Evolutionary conservation across 2,113 vertebrate genomes (phyloP).

Genomic region (Tylochromis polylepis): DNA sequence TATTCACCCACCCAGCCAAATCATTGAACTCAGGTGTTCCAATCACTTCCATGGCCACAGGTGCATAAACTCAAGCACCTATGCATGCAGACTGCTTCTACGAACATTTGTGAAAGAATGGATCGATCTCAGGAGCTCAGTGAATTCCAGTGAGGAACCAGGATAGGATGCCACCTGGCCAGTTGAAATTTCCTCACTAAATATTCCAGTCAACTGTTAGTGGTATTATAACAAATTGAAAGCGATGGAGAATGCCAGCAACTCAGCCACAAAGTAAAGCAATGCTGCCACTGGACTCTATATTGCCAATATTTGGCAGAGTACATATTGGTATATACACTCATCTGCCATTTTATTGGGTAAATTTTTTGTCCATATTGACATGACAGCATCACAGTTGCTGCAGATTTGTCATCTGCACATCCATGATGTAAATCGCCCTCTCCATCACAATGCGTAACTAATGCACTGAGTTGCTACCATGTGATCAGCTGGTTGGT

Average conservation of each 20-base stretch:
- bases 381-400: background rate
- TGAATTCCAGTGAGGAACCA: background rate
- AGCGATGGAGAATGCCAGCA: background rate
- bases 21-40: background rate
- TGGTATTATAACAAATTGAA: background rate
- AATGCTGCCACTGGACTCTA: background rate
- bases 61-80: background rate
- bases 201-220: background rate
- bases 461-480: background rate
- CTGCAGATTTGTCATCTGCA: background rate
- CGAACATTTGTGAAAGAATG: background rate
- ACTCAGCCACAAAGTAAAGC: background rate
- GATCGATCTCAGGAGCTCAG: background rate
- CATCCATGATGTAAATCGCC: background rate
- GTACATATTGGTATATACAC: background rate
- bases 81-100: background rate
- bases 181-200: background rate
- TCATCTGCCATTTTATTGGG: background rate
- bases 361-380: background rate
- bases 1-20: background rate
- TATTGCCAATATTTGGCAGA: background rate
- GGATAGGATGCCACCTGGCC: background rate
- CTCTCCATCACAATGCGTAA: background rate
- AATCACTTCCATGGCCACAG: background rate
- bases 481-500: background rate